phyloP scores from a whole-genome alignment of 1,140 invertebrate species.

The Grapholita molesta region DNA sequence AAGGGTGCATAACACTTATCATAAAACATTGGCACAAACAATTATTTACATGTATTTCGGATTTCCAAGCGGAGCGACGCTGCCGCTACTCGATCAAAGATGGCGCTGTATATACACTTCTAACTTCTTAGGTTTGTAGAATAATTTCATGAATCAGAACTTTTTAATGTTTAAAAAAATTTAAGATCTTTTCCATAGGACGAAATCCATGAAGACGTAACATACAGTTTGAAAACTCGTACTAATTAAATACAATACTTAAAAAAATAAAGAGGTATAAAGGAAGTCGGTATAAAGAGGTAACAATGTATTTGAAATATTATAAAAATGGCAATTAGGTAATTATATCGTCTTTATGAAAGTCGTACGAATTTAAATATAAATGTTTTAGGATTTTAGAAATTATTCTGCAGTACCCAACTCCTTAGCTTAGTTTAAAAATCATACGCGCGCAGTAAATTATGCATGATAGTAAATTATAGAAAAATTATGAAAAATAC shows the following conservation, averaged over 20 bases:
- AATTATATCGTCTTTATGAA: not conserved
- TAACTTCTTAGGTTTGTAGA: not conserved
- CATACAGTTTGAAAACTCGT: no score
- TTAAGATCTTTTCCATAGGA: not conserved
- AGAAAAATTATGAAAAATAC: not conserved
- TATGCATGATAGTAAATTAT: not conserved
- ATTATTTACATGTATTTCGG: conserved; percentile 64
- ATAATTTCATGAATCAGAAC: not conserved
- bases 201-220: not conserved
- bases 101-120: conserved; percentile 50
- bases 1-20: conserved; percentile 70
- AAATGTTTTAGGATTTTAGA: not conserved
- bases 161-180: not conserved
- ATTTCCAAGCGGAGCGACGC: conserved; percentile 28
- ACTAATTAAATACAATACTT: no score
- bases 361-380: not conserved
- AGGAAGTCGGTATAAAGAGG: not conserved
- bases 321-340: not conserved
- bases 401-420: not conserved
- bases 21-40: conserved; percentile 73
- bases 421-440: conserved; percentile 2
- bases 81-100: no score
- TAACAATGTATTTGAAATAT: not conserved
- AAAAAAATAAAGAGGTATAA: not conserved
- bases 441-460: not conserved